These are phyloP conservation scores for Oryzias woworae DNA, from an alignment of 2,113 vertebrate species.

Conservation along the genomic window DNA sequence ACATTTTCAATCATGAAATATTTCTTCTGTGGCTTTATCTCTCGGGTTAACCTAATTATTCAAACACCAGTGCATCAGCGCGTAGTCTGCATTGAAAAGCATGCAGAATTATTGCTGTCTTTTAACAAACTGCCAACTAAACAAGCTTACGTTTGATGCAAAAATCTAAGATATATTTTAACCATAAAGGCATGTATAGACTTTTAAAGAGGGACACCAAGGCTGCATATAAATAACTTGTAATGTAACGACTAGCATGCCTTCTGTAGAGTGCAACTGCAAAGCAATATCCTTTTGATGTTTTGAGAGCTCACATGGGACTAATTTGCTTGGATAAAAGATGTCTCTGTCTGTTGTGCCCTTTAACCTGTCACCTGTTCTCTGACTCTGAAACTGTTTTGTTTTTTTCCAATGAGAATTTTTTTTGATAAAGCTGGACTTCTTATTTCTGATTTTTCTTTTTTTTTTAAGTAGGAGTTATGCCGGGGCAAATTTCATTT, in stretches of 20 bases:
- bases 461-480: too few relatives aligned
- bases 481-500: too few relatives aligned
- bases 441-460: background rate
- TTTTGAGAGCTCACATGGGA: slow-evolving; percentile 6
- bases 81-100: background rate
- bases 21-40: slow-evolving; percentile 8
- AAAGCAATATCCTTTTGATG: slow-evolving; percentile 38
- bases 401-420: background rate
- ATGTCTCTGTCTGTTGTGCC: background rate
- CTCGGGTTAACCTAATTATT: slow-evolving; percentile 7
- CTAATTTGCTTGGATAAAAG: background rate
- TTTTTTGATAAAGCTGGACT: background rate
- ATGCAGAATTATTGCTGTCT: slow-evolving; percentile 1
- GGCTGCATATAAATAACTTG: slow-evolving; percentile 26
- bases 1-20: background rate
- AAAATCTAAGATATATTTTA: background rate
- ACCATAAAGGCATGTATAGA: slow-evolving; percentile 1
- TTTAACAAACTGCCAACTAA: background rate
- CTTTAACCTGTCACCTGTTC: background rate
- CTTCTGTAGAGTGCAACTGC: slow-evolving; percentile 24
- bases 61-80: background rate
- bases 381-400: background rate
- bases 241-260: slow-evolving; percentile 22
- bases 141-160: background rate
- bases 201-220: slow-evolving; percentile 25